Base-by-base conservation (phyloP, 2,888 invertebrate species). In the Ethmia dodecea region DNA sequence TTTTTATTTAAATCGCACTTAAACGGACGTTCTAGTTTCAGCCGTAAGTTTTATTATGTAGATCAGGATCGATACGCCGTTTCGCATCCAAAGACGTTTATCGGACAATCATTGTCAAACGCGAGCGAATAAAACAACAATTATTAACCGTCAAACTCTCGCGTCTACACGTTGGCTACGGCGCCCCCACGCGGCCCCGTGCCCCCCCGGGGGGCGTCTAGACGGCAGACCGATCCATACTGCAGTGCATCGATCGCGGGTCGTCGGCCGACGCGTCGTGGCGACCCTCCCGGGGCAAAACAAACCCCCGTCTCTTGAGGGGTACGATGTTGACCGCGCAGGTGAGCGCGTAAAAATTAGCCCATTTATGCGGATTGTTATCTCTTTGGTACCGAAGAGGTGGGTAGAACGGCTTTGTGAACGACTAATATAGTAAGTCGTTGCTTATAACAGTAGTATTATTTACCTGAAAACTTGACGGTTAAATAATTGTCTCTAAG, bases 151-250 rank as follows among this genome's bases (percentile, higher is more conserved):
- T 66, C 64, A 64, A 63, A 66, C 68, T 67, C 56, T 61, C 62
- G 67, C 65, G 59, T 70, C 65, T 62, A 66, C 60, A 59, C 62
- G 60, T 55, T 53, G 61, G 47, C 49, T 48, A 49, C 45, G 55
- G 52, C 51, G 56, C 56, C 48, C 51, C 52, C 45, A 47, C 49
- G 56, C 54, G 47, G 54, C 45, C 51, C 43, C 35, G 30, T 45
- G 33, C 10, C 44, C 48, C 49, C 45, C 38, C 40, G 37, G 41
- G 52, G 52, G 55, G 60, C 51, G 83, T 84, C 84, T 84, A 84
- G 84, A 84, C 84, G 70, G 58, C 65, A 74, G 75, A 76, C 79
- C 76, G 81, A 81, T 83, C 84, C 59, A 83, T 81, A 80, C 76
- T 75, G 81, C 80, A 74, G 61, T 52, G 69, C 76, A 79, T 78